Base-by-base conservation (phyloP, 2,888 invertebrate genomes). In the Bhutanitis thaidina region DNA sequence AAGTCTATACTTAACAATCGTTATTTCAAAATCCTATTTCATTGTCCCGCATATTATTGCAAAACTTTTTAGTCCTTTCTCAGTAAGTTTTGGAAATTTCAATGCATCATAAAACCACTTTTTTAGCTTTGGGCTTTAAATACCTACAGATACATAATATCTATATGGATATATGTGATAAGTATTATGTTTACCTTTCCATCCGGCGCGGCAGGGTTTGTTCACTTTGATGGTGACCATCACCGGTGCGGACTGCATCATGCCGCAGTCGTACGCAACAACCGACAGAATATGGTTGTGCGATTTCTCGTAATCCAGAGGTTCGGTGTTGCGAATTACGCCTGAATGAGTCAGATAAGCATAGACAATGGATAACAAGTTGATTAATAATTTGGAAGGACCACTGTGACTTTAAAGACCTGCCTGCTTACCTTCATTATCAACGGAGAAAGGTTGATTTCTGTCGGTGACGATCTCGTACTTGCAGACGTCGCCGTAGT, bases 211-310 rank as follows among this genome's bases (percentile, higher is more conserved):
- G 80, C 96, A 96, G 34, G 94, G 93, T 59, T 95, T 92, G 72
- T 94, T 93, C 60, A 98, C 97, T 81, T 97, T 97, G 78, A 99
- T 95, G 71, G 98, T 99, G 69, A 99, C 97, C 94, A 98, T 95
- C 43, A 97, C 97, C 0, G 98, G 97, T 36, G 95, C 92, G 0
- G 98, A 98, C 76, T 95, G 94, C 76, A 96, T 94, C 96, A 97
- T 97, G 40, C 98, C 98, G 81, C 99, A 99, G 85, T 99, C 99
- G 77, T 97, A 97, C 1, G 99, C 99, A 54, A 98, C 97, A 54
- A 99, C 97, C 29, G 97, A 97, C 43, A 99, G 90, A 64, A 99
- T 98, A 90, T 98, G 98, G 82, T 98, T 98, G 89, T 98, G 97
- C 7, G 96, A 95, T 55, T 94, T 92, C 76, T 96, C 96, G 84